Evolutionary conservation across 2,797 vertebrate species (phyloP), one percentile per base, ranked within the genome.

Genomic region (Apogon hyalosoma): DNA sequence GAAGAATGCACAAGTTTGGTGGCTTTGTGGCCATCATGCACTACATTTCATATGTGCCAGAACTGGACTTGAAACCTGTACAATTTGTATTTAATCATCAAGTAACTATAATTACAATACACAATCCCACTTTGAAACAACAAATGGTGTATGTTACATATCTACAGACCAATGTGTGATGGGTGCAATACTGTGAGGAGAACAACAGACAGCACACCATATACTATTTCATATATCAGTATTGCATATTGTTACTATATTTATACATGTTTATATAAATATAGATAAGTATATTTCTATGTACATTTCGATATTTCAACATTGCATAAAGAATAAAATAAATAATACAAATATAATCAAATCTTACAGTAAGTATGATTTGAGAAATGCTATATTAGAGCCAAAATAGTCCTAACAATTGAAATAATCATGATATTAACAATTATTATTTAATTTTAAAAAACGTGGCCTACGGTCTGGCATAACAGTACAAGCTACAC

Each of bases 401-500:
- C 85, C 88, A 88, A 90, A 92, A 91, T 78, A 90, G 77, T 88
- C 82, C 86, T 88, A 89, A 91, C 82, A 91, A 86, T 84, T 90
- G 55, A 92, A 87, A 87, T 89, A 86, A 82, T 85, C 74, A 90
- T 85, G 81, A 83, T 86, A 84, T 87, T 87, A 87, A 85, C 82
- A 87, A 78, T 82, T 79, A 76, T 86, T 89, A 87, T 83, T 90
- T 41, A 70, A 77, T 84, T 84, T 69, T 41, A 57, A 79, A 78
- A 79, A 85, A 84, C 54, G 82, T 85, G 86, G 87, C 87, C 89
- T 91, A 92, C 73, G 84, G 83, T 89, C 90, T 91, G 90, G 85
- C 88, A 93, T 94, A 93, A 95, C 92, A 93, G 92, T 95, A 95
- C 88, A 91, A 93, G 93, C 94, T 96, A 95, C 91, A 93, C 91